A percentile compares a stretch with the other conserved stretches of the same genome.
Evolutionary conservation across 2,888 invertebrate genomes (phyloP).

Genomic region (Protodeltote pygarga): DNA sequence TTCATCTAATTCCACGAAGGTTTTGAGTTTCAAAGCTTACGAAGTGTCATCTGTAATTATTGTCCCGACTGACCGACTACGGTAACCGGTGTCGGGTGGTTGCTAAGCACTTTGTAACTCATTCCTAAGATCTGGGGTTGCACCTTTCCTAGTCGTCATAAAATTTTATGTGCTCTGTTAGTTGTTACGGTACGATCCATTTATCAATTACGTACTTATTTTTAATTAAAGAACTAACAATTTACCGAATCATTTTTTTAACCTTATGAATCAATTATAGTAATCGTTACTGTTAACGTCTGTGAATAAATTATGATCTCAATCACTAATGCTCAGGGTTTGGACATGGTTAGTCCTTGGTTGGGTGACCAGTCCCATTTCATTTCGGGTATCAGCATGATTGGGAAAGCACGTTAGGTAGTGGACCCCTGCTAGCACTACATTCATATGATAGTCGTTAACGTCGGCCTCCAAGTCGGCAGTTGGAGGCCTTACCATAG

Average conservation of each 20-base stretch:
- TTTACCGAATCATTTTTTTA: conserved; percentile 13
- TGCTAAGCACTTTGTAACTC: conserved; percentile 57
- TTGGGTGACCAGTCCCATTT: too few relatives aligned
- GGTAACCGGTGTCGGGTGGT: conserved; percentile 72
- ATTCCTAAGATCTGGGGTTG: conserved; percentile 35
- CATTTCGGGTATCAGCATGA: too few relatives aligned
- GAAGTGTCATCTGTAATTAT: conserved; percentile 77
- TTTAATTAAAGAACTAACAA: conserved; percentile 37
- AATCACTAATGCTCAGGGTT: too few relatives aligned
- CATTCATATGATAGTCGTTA: too few relatives aligned
- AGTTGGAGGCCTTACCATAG: too few relatives aligned
- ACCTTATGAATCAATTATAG: conserved; percentile 12
- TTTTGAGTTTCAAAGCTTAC: conserved; percentile 78
- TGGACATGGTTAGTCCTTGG: too few relatives aligned
- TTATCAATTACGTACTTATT: conserved; percentile 30
- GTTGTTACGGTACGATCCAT: neutral
- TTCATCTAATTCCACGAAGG: conserved; percentile 65
- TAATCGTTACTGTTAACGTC: conserved; percentile 20
- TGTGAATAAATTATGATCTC: conserved; percentile 21
- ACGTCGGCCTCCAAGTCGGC: too few relatives aligned
- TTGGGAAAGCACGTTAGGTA: too few relatives aligned
- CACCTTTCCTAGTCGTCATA: conserved; percentile 21
- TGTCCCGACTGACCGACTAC: conserved; percentile 68
- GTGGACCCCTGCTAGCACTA: too few relatives aligned
- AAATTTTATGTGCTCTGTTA: conserved; percentile 20